Percentiles rank a stretch among this genome's conserved stretches.
Conservation (phyloP, 1,140 invertebrate genomes). For the Papilio xuthus region DNA sequence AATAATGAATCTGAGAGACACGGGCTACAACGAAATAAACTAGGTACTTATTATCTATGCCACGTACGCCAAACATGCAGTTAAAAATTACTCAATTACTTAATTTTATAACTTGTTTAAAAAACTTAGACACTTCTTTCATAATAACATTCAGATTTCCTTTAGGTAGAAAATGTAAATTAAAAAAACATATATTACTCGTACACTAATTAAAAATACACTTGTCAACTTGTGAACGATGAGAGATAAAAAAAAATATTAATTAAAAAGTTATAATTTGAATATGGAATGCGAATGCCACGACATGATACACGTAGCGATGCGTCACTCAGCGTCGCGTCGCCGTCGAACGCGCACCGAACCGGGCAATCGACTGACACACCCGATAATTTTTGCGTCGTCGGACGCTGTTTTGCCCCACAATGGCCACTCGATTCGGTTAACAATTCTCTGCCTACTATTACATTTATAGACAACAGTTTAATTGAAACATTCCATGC, state of each 20-base stretch:
- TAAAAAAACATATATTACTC: background rate
- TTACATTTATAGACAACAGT: background rate
- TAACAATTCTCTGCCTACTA: background rate
- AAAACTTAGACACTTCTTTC: conserved; percentile 4
- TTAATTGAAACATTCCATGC: conserved; percentile 4
- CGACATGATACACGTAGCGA: conserved; percentile 33
- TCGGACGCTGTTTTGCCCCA: conserved; percentile 29
- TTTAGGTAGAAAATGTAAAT: background rate
- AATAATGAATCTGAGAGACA: conserved; percentile 1
- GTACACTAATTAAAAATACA: conserved; percentile 28
- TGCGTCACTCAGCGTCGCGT: conserved; percentile 14
- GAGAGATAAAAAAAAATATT: background rate
- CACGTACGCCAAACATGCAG: conserved; percentile 5
- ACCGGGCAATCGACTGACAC: conserved; percentile 36
- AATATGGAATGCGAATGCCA: conserved; percentile 33
- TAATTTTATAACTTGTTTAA: conserved; percentile 8
- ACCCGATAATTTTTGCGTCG: conserved; percentile 41
- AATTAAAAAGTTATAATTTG: conserved; percentile 32
- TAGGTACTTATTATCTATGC: background rate
- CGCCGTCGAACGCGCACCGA: conserved; percentile 27
- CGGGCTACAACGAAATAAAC: background rate
- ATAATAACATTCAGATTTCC: conserved; percentile 16
- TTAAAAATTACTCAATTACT: conserved; percentile 14
- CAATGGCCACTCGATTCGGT: conserved; percentile 21
- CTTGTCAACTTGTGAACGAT: conserved; percentile 26